Base-by-base conservation (phyloP, 2,888 invertebrate genomes). In the Cyrtodaria siliqua region DNA sequence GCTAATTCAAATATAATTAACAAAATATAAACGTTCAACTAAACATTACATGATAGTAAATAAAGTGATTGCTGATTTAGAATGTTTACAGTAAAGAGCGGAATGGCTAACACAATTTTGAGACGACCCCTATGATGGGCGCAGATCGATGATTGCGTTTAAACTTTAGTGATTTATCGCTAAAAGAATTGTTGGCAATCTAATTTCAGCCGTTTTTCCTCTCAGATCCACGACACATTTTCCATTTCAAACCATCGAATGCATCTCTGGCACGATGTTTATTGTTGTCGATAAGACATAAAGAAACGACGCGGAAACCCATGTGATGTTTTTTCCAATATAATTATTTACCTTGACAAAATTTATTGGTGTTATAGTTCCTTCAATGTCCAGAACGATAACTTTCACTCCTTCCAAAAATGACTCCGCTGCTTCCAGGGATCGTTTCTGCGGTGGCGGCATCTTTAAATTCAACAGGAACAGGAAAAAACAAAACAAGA, bases 351-450 rank as follows among this genome's bases (percentile, higher is more conserved):
- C 94, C 92, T 97, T 96, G 89, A 97, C 96, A 94, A 97, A 97
- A 93, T 95, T 95, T 93, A 97, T 96, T 92, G 97, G 96, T 91
- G 97, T 96, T 89, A 96, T 97, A 86, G 97, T 97, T 90, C 97
- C 97, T 94, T 97, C 97, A 93, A 97, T 96, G 94, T 97, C 97
- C 90, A 97, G 94, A 87, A 97, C 79, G 20, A 94, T 79, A 42
- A 91, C 92, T 64, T 92, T 88, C 9, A 92, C 85, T 47, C 85
- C 90, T 59, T 87, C 87, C 42, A 92, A 73, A n/a, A 90, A 72
- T 38, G 88, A 88, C 42, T 86, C 87, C 44, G 88, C 86, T 73
- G 90, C 91, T 69, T 89, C 86, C 38, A 87, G 85, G 42, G 89
- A 76, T 79, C 91, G 83, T 85, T 91, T 92, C 67, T 85, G 79